These are phyloP conservation scores for Knipowitschia caucasica DNA, from an alignment of 2,797 vertebrate species.

Conservation along the genomic window DNA sequence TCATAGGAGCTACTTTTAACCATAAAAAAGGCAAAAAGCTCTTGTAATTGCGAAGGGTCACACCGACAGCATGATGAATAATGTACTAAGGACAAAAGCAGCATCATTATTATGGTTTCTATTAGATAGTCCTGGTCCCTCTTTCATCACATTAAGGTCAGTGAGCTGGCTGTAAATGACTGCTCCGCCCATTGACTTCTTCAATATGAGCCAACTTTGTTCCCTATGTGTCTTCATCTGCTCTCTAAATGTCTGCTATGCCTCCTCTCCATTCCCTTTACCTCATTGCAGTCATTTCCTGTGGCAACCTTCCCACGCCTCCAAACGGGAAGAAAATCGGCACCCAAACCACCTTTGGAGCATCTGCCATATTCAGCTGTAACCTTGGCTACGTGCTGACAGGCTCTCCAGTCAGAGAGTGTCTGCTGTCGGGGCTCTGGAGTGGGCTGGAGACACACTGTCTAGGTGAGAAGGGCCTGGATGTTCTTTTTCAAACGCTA, in stretches of 20 bases:
- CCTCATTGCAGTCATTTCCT: conserved; percentile 88
- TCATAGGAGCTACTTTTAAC: conserved; percentile 42
- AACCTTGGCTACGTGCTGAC: conserved; percentile 89
- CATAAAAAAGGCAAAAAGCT: conserved; percentile 34
- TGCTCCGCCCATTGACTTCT: conserved; percentile 49
- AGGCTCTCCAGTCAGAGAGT: conserved; percentile 91
- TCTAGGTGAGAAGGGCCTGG: conserved; percentile 80
- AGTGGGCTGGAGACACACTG: conserved; percentile 90
- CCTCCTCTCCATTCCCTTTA: conserved; percentile 30
- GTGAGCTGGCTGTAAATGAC: conserved; percentile 51
- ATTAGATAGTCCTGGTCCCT: conserved; percentile 53
- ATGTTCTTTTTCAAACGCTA: conserved; percentile 31
- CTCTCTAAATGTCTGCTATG: conserved; percentile 18
- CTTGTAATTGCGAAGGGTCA: conserved; percentile 40
- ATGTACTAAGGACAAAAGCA: conserved; percentile 49
- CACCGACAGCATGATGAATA: conserved; percentile 46
- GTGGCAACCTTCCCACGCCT: conserved; percentile 88
- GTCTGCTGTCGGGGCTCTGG: conserved; percentile 94
- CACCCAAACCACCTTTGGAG: conserved; percentile 91
- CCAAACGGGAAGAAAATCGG: conserved; percentile 98
- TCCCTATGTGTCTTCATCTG: conserved; percentile 27
- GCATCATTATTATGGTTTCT: conserved; percentile 53
- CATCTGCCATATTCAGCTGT: conserved; percentile 95
- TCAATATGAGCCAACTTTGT: conserved; percentile 49
- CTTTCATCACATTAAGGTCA: conserved; percentile 52